These are phyloP conservation scores for Synchiropus splendidus DNA, from an alignment of 2,113 vertebrate genomes.

Conservation along the genomic window DNA sequence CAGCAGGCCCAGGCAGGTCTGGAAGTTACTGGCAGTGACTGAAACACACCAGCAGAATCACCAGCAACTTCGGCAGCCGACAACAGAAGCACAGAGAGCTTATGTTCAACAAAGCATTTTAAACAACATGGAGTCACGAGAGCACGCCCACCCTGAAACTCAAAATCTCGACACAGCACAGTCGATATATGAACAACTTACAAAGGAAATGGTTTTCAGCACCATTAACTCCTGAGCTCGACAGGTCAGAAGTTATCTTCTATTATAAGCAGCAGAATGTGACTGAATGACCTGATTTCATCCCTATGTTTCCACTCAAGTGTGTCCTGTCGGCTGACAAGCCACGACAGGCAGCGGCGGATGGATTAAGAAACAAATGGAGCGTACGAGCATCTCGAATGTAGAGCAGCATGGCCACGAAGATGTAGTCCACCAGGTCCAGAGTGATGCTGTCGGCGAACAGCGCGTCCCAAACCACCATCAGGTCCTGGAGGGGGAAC, in stretches of 20 bases:
- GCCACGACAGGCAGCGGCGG: constrained; percentile 8
- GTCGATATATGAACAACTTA: too few relatives aligned
- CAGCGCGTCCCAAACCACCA: constrained; percentile 94
- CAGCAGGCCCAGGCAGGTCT: constrained; percentile 92
- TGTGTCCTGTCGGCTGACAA: constrained; percentile 19
- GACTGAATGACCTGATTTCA: too few relatives aligned
- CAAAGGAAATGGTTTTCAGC: too few relatives aligned
- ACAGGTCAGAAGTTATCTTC: too few relatives aligned
- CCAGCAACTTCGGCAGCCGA: too few relatives aligned
- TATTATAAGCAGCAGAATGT: too few relatives aligned
- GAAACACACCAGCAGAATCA: constrained; percentile 19
- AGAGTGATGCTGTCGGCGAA: constrained; percentile 91
- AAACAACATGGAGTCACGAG: too few relatives aligned
- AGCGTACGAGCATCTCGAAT: constrained; percentile 91
- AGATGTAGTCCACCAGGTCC: constrained; percentile 91
- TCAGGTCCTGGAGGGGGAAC: constrained; percentile 90
- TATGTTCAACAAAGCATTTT: not conserved
- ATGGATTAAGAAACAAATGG: constrained; percentile 18
- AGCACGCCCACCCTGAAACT: not conserved
- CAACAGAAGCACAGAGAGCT: too few relatives aligned
- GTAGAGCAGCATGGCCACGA: constrained; percentile 96
- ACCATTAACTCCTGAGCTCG: too few relatives aligned
- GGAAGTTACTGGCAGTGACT: constrained; percentile 99
- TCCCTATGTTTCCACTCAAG: constrained; percentile 17
- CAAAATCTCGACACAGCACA: too few relatives aligned